Conservation (phyloP, 64 coral and sea anemone species). For the Hydrozoanthus tunicans region DNA sequence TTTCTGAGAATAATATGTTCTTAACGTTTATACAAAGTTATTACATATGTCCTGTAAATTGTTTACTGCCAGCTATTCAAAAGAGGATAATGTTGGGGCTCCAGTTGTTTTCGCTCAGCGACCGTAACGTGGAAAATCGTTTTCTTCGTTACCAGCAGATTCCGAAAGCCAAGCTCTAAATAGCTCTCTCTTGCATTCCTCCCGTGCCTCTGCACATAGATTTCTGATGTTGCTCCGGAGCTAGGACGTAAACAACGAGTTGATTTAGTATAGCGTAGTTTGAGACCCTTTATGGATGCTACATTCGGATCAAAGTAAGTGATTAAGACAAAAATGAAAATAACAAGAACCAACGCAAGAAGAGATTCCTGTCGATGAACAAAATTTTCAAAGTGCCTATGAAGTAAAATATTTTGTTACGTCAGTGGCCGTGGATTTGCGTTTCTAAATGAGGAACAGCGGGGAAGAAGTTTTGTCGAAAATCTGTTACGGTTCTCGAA, state of each 20-base stretch:
- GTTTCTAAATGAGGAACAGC: too few species aligned
- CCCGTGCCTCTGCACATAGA: constrained; percentile 17
- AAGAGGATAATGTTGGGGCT: not conserved
- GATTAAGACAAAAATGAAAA: not conserved
- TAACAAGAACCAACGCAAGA: too few species aligned
- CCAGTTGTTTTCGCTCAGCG: constrained; percentile 5
- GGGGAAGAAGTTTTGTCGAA: too few species aligned
- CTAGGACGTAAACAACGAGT: not conserved
- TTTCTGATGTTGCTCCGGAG: constrained; percentile 33
- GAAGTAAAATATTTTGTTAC: too few species aligned
- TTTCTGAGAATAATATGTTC: too few species aligned
- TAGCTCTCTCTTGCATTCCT: constrained; percentile 23
- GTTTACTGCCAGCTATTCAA: not conserved
- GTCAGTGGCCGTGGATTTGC: too few species aligned
- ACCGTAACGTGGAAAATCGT: constrained; percentile 44
- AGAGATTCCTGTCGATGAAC: too few species aligned
- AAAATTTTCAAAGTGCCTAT: too few species aligned
- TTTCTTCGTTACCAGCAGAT: constrained; percentile 1
- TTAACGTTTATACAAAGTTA: not conserved
- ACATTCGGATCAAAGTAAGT: not conserved
- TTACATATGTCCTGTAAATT: not conserved
- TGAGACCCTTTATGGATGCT: not conserved
- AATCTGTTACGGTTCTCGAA: too few species aligned
- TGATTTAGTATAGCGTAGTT: not conserved
- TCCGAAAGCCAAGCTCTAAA: constrained; percentile 21